These are phyloP conservation scores for Ginglymostoma cirratum DNA, from an alignment of 2,113 vertebrate species.

Conservation along the genomic window DNA sequence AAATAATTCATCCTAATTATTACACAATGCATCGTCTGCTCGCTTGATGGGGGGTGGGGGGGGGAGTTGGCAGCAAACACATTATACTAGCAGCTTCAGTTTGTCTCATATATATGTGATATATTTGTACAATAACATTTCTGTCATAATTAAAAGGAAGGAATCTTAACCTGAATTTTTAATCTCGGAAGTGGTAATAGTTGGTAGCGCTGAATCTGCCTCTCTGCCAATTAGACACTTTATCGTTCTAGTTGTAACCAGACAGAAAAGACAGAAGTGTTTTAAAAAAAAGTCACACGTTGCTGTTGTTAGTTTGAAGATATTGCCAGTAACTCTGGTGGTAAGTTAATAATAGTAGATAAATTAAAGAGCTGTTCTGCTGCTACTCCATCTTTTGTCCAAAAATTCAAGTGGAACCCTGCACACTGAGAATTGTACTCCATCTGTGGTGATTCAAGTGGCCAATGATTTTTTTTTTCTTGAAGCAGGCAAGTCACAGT, in stretches of 20 bases:
- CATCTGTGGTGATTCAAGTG: not conserved
- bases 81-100: not conserved
- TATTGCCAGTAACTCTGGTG: not conserved
- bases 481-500: not conserved
- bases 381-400: not conserved
- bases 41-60: not conserved
- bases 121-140: not conserved
- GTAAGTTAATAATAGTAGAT: not conserved
- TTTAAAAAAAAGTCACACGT: not conserved
- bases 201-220: not conserved
- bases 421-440: not conserved
- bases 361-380: not conserved
- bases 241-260: not conserved
- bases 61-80: not conserved
- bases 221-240: not conserved
- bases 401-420: not conserved
- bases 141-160: not conserved
- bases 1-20: slow-evolving; percentile 17
- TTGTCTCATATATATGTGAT: not conserved
- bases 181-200: not conserved
- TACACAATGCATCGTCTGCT: not conserved
- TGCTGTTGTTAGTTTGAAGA: not conserved
- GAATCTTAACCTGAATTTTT: not conserved
- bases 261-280: not conserved
- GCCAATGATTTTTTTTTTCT: not conserved